Conservation (phyloP, 2,888 invertebrate genomes). For the Cheilosia vernalis region DNA sequence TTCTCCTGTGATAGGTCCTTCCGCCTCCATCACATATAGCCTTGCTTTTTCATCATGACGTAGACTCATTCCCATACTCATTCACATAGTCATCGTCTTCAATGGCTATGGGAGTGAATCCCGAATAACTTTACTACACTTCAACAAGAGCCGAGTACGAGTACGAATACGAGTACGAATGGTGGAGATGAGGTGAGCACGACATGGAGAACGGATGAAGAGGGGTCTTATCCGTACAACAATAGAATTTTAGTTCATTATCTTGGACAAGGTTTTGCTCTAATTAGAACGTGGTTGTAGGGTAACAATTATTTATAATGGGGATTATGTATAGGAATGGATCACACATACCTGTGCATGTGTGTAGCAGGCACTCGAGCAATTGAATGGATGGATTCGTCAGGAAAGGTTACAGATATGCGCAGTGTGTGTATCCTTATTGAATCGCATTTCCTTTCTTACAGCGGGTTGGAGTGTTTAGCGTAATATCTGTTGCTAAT, state of each 20-base stretch:
- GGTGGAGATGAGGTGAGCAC: background rate
- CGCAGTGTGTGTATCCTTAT: too few relatives aligned
- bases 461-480: too few relatives aligned
- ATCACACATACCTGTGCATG: conserved; percentile 22
- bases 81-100: too few relatives aligned
- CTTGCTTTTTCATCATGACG: too few relatives aligned
- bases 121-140: background rate
- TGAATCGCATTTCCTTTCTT: too few relatives aligned
- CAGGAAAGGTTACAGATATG: background rate
- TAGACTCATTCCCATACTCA: too few relatives aligned
- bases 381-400: background rate
- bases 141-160: background rate
- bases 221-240: conserved; percentile 72
- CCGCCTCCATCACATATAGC: too few relatives aligned
- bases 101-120: too few relatives aligned
- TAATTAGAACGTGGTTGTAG: conserved; percentile 78
- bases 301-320: conserved; percentile 78
- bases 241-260: conserved; percentile 78
- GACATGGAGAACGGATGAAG: conserved; percentile 34
- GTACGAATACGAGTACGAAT: background rate
- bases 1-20: too few relatives aligned
- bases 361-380: background rate
- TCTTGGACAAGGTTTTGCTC: conserved; percentile 78
- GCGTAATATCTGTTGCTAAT: too few relatives aligned
- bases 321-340: conserved; percentile 75